These are phyloP conservation scores for Diarsia dahlii DNA, from an alignment of 2,888 invertebrate genomes.

Conservation along the genomic window DNA sequence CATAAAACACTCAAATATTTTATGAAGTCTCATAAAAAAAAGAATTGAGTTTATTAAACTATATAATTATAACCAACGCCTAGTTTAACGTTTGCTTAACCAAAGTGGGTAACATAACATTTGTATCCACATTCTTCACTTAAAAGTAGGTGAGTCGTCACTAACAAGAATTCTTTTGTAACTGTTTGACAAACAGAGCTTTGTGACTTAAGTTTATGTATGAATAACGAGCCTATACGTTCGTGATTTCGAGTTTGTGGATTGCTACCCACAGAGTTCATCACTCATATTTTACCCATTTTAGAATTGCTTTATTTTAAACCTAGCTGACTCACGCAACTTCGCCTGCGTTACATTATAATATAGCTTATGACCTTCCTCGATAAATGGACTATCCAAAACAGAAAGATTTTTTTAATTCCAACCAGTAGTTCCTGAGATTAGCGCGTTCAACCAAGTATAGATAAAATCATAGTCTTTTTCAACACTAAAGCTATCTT, in stretches of 20 bases:
- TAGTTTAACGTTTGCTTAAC: constrained; percentile 54
- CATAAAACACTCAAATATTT: background rate
- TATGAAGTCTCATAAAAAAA: constrained; percentile 11
- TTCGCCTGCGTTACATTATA: no score
- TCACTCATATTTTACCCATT: background rate
- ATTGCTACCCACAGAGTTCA: background rate
- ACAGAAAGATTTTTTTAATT: no score
- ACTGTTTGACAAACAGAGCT: constrained; percentile 59
- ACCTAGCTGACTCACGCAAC: no score
- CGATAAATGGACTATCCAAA: no score
- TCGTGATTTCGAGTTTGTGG: background rate
- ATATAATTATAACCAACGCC: constrained; percentile 34
- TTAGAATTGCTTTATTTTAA: background rate
- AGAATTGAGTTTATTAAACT: constrained; percentile 30
- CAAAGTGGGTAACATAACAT: constrained; percentile 56
- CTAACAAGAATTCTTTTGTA: constrained; percentile 67
- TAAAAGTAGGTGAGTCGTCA: constrained; percentile 61
- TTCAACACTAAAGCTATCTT: background rate
- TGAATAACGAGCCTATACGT: constrained; percentile 19
- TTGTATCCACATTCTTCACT: constrained; percentile 61
- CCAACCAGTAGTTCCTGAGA: no score
- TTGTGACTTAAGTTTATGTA: constrained; percentile 34
- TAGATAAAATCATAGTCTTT: background rate
- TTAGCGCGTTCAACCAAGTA: no score
- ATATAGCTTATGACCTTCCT: no score